phyloP scores from a whole-genome alignment of 2,113 vertebrate genomes.

The Emberiza fucata region DNA sequence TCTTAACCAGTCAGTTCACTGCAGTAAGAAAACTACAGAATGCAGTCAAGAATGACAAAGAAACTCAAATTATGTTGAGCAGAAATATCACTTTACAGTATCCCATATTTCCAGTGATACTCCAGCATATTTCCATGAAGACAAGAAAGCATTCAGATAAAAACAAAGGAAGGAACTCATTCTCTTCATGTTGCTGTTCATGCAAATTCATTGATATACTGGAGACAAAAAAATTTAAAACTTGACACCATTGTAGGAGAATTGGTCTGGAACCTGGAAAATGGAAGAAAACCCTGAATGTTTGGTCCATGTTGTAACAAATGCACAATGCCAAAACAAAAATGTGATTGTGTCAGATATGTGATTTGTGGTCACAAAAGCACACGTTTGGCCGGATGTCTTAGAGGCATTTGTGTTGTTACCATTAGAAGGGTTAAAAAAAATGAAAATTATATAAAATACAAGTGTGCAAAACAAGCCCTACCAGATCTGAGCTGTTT shows the following conservation, averaged over 20 bases:
- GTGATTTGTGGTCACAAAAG: background rate
- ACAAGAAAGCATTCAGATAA: background rate
- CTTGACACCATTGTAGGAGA: background rate
- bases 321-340: background rate
- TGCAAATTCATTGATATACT: background rate
- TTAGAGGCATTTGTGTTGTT: background rate
- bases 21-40: background rate
- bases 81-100: background rate
- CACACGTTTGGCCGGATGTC: background rate
- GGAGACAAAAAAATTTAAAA: background rate
- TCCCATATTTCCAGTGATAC: background rate
- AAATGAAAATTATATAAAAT: background rate
- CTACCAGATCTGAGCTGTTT: background rate
- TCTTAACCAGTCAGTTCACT: background rate
- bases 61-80: background rate
- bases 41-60: background rate
- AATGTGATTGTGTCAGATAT: background rate
- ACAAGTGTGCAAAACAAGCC: background rate
- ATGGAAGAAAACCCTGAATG: background rate
- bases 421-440: background rate
- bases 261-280: background rate
- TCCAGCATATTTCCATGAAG: background rate
- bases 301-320: background rate
- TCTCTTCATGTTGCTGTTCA: background rate
- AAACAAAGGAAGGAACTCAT: background rate